These are phyloP conservation scores for Eledona agricola DNA, from an alignment of 2,888 invertebrate genomes.

Conservation along the genomic window DNA sequence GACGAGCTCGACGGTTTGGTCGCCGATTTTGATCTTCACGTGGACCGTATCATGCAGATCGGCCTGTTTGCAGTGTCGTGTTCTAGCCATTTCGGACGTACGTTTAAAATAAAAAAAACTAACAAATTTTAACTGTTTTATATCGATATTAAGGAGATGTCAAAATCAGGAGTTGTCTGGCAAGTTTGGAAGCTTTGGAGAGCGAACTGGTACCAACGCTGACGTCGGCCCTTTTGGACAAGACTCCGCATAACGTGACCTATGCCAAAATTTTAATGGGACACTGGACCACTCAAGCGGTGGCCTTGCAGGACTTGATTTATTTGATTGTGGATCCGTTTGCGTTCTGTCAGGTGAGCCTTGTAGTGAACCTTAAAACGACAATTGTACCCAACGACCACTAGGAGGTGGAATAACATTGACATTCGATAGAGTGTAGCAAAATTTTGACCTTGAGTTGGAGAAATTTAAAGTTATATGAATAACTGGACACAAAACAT, in stretches of 20 bases:
- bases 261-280: slow-evolving; percentile 66
- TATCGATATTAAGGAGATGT: slow-evolving; percentile 64
- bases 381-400: too few relatives aligned
- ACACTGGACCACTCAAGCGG: slow-evolving; percentile 70
- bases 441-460: too few relatives aligned
- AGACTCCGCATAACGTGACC: slow-evolving; percentile 64
- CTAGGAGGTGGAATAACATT: too few relatives aligned
- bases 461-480: too few relatives aligned
- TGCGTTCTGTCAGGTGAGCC: slow-evolving; percentile 71
- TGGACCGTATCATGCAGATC: slow-evolving; percentile 74
- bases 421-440: too few relatives aligned
- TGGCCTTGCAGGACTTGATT: slow-evolving; percentile 67
- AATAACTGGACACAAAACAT: too few relatives aligned
- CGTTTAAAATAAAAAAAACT: slow-evolving; percentile 45
- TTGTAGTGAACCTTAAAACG: too few relatives aligned
- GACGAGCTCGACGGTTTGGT: slow-evolving; percentile 65
- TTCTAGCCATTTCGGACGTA: slow-evolving; percentile 63
- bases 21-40: slow-evolving; percentile 72
- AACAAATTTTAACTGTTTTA: slow-evolving; percentile 13
- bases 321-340: slow-evolving; percentile 75
- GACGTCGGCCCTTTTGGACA: slow-evolving; percentile 61
- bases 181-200: slow-evolving; percentile 74
- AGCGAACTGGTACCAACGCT: slow-evolving; percentile 72
- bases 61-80: slow-evolving; percentile 76
- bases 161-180: slow-evolving; percentile 71